Evolutionary conservation across 2,888 invertebrate species (phyloP), one percentile per base, ranked within the genome.

Genomic region (Gortyna flavago): DNA sequence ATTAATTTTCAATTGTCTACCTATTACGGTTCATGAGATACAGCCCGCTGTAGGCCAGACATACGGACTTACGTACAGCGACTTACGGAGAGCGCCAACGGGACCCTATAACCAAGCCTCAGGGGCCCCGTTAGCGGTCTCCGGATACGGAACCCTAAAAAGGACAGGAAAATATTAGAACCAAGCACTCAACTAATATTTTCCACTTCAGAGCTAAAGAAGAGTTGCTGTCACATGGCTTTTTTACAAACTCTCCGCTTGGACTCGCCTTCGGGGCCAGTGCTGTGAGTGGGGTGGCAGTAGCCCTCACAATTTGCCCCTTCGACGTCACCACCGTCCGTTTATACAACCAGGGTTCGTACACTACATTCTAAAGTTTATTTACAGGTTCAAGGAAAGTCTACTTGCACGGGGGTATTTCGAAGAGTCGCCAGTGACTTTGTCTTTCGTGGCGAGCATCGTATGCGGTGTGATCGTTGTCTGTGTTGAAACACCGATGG

Each of bases 281-380:
- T 90, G 97, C 98, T 91, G 94, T 98, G 35, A 98, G 98, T 81
- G 99, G 99, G 0, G 95, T 98, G 59, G 97, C 97, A 66, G 97
- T 99, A 41, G 98, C 98, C 9, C 88, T 98, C 0, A 97, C 97
- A 81, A 98, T 99, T 97, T 98, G 99, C 77, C 99, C 99, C 0
- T 98, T 99, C 91, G 99, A 99, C 93, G 98, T 99, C 54, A 97
- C 98, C 85, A 97, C 98, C 67, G 98, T 99, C n/a, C 97, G 99
- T 85, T 97, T 99, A 80, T 99, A 98, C 92, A 99, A 99, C 95
- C 99, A 99, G 97, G 98, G 98, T 97, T 97, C 93, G 93, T 91
- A 89, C 66, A 71, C 64, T 72, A 73, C 32, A 72, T 80, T 67
- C 73, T 62, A 18, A 80, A 81, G 77, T 84, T 84, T 89, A 57